Evolutionary conservation across 2,888 invertebrate species (phyloP).

Genomic region (Ariolimax columbianus): DNA sequence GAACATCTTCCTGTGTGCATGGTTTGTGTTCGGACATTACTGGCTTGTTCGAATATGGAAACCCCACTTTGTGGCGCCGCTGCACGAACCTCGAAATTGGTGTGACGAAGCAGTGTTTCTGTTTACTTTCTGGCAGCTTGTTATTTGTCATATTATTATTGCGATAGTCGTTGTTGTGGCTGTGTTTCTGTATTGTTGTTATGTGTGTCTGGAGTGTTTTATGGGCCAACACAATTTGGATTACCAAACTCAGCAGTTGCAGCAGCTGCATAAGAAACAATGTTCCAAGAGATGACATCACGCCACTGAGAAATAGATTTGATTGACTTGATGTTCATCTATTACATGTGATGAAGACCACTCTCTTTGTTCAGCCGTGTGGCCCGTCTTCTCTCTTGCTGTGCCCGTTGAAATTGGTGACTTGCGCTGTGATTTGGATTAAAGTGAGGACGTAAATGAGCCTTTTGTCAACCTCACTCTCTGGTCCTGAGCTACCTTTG

Average conservation of each 20-base stretch:
- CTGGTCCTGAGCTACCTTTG: too few relatives aligned
- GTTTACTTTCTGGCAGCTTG: conserved; percentile 87
- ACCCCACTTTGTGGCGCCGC: conserved; percentile 86
- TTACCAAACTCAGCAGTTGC: not conserved
- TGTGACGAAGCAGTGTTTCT: conserved; percentile 88
- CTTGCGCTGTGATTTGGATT: too few relatives aligned
- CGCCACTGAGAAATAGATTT: not conserved
- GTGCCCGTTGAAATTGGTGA: too few relatives aligned
- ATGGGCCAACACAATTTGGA: not conserved
- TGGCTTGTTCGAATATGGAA: conserved; percentile 88
- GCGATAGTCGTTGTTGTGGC: conserved; percentile 60
- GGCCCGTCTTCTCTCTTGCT: too few relatives aligned
- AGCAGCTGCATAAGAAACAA: not conserved
- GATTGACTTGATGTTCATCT: too few relatives aligned
- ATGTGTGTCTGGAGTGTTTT: conserved; percentile 57
- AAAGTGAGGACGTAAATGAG: too few relatives aligned
- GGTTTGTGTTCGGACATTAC: conserved; percentile 89
- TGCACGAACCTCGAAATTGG: conserved; percentile 89
- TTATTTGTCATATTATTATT: conserved; percentile 84
- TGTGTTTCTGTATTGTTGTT: conserved; percentile 61
- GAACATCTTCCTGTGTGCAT: conserved; percentile 85
- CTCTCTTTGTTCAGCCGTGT: too few relatives aligned
- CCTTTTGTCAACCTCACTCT: too few relatives aligned
- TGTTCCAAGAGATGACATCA: conserved; percentile 26
- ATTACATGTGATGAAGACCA: too few relatives aligned